These are phyloP conservation scores for Ormyrus nitidulus DNA, from an alignment of 2,888 invertebrate genomes.

Conservation along the genomic window DNA sequence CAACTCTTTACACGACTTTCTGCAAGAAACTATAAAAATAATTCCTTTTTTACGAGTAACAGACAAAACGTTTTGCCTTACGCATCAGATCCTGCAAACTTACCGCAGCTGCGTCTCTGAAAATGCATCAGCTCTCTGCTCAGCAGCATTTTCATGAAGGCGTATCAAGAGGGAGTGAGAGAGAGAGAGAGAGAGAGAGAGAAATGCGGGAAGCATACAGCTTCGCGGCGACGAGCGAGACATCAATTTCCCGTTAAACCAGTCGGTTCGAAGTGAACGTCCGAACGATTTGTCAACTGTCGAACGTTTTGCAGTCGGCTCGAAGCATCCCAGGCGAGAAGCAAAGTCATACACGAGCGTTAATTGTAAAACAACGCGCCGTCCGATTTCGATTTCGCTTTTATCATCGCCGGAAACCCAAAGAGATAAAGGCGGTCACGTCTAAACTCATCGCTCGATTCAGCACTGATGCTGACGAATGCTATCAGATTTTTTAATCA, in stretches of 20 bases:
- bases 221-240: conserved; percentile 11
- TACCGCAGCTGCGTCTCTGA: conserved; percentile 1
- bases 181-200: no score
- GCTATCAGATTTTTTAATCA: no score
- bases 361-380: conserved; percentile 33
- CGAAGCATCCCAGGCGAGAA: background rate
- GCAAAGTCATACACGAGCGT: background rate
- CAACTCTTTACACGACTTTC: no score
- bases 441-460: no score
- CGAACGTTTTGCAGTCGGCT: conserved; percentile 26
- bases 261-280: conserved; percentile 51
- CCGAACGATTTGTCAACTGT: conserved; percentile 53
- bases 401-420: no score
- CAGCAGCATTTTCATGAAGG: no score
- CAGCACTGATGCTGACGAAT: no score
- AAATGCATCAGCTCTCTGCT: conserved; percentile 30
- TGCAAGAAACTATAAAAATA: no score
- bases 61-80: conserved; percentile 17
- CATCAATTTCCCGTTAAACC: conserved; percentile 55
- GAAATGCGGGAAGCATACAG: background rate
- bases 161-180: no score
- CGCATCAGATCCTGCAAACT: background rate
- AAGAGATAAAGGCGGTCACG: no score
- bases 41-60: background rate
- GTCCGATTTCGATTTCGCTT: no score